phyloP scores from a whole-genome alignment of 2,797 vertebrate species.

The Sebastes taczanowskii region DNA sequence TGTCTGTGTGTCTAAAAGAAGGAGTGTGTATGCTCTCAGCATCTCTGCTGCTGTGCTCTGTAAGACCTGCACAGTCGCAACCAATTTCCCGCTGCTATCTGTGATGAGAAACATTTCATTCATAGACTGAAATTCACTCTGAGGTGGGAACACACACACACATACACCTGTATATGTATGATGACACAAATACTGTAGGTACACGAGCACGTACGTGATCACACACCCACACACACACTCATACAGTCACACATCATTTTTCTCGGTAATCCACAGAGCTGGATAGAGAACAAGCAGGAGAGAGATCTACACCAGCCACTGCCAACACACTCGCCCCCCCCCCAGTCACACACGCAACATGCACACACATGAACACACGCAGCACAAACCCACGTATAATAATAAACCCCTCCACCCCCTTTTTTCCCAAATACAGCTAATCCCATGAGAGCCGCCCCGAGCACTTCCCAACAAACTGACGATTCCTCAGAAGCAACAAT shows the following conservation, averaged over 20 bases:
- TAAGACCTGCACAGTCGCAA: conserved; percentile 38
- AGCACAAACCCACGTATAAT: conserved; percentile 34
- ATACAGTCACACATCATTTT: conserved; percentile 17
- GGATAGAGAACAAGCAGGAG: conserved; percentile 63
- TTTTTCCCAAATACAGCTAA: conserved; percentile 62
- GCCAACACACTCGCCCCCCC: conserved; percentile 42
- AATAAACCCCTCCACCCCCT: conserved; percentile 42
- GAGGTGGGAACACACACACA: conserved; percentile 8
- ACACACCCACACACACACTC: not conserved
- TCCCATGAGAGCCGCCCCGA: conserved; percentile 60
- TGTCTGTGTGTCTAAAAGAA: conserved; percentile 6
- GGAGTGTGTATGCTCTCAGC: not conserved
- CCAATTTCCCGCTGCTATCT: conserved; percentile 36
- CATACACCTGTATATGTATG: not conserved
- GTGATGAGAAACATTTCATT: conserved; percentile 46
- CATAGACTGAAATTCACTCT: conserved; percentile 21
- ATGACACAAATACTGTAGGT: not conserved
- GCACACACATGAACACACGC: not conserved
- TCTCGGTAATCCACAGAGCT: conserved; percentile 65
- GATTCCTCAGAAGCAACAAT: conserved; percentile 56
- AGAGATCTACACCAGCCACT: conserved; percentile 56
- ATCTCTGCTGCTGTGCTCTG: conserved; percentile 19
- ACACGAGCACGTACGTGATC: not conserved
- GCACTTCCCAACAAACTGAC: conserved; percentile 52
- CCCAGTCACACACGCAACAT: conserved; percentile 19